Evolutionary conservation across 2,888 invertebrate genomes (phyloP).

Genomic region (Acronicta psi): DNA sequence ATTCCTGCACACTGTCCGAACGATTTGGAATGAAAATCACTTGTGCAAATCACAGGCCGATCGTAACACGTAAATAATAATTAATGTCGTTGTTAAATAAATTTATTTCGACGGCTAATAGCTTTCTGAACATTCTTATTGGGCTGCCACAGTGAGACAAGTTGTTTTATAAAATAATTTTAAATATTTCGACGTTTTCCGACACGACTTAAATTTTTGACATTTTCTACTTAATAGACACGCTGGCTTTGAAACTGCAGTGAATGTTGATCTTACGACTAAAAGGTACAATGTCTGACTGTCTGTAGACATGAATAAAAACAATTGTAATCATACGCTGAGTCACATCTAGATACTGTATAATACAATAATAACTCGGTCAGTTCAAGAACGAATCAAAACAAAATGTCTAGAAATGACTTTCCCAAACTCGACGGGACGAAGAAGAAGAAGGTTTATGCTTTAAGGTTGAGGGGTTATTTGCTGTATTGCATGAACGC

Average conservation of each 20-base stretch:
- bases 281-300: no score
- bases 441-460: no score
- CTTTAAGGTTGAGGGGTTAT: no score
- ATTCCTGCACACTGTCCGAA: constrained; percentile 33
- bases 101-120: constrained; percentile 43
- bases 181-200: constrained; percentile 7
- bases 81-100: constrained; percentile 43
- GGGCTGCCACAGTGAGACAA: constrained; percentile 14
- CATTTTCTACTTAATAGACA: neutral
- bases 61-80: constrained; percentile 45
- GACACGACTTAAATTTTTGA: neutral
- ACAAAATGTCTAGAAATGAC: no score
- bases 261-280: no score
- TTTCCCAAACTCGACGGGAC: no score
- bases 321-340: no score
- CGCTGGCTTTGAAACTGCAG: neutral
- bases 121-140: constrained; percentile 22
- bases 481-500: no score
- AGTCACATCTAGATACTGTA: no score
- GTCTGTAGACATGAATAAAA: no score
- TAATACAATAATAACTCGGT: no score
- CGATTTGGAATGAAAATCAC: constrained; percentile 41
- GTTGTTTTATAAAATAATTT: constrained; percentile 28
- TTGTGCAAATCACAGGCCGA: constrained; percentile 44
- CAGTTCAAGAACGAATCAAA: no score